Percentiles rank a stretch among this genome's conserved stretches.
Conservation (phyloP, 2,888 invertebrate species). For the Anorthoa munda region DNA sequence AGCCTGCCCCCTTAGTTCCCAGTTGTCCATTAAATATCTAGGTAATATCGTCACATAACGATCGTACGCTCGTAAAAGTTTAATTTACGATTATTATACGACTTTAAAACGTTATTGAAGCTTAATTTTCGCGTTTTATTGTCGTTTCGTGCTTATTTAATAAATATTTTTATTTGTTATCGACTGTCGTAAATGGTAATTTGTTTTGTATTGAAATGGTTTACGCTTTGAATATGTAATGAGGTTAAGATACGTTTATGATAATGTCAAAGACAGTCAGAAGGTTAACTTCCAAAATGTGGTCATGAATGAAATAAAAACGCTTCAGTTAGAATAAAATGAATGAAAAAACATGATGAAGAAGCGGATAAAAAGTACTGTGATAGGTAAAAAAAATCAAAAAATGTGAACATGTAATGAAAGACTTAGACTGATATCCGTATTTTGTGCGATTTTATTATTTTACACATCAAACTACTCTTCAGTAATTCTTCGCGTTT, state of each 20-base stretch:
- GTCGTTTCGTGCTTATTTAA: conserved; percentile 81
- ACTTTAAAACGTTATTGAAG: conserved; percentile 81
- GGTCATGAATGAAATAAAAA: background rate
- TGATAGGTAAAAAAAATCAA: no score
- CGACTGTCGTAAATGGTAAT: conserved; percentile 75
- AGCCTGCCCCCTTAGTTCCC: conserved; percentile 29
- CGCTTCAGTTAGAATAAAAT: background rate
- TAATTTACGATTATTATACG: conserved; percentile 83
- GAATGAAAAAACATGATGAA: background rate
- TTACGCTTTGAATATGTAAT: conserved; percentile 64
- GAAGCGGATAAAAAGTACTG: no score
- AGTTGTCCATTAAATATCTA: conserved; percentile 71
- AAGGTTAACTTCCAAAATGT: conserved; percentile 19
- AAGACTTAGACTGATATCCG: no score
- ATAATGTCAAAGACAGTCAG: conserved; percentile 1
- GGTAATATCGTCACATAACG: conserved; percentile 73
- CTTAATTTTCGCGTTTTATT: conserved; percentile 83
- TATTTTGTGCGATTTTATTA: no score
- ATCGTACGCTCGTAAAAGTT: conserved; percentile 65
- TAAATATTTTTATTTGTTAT: conserved; percentile 72
- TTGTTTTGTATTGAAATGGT: conserved; percentile 71
- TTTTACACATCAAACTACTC: no score
- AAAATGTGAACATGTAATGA: no score
- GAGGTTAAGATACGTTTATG: conserved; percentile 50
- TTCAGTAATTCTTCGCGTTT: no score